phyloP scores from a whole-genome alignment of 2,888 invertebrate species.

The Dasysyrphus albostriatus region DNA sequence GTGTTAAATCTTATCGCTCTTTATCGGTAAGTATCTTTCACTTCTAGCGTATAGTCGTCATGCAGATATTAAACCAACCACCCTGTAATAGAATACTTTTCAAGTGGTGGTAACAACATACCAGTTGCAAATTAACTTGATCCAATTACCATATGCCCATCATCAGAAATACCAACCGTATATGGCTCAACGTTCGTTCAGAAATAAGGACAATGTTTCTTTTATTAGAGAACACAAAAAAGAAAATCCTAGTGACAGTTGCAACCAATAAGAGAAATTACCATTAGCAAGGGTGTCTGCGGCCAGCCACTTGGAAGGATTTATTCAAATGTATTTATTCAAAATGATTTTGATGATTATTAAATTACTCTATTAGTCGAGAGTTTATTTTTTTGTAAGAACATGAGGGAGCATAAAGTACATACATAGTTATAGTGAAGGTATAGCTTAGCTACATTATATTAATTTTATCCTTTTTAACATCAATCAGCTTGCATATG shows the following conservation, averaged over 20 bases:
- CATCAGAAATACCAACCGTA: background rate
- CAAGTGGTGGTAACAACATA: slow-evolving; percentile 36
- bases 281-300: slow-evolving; percentile 63
- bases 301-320: slow-evolving; percentile 75
- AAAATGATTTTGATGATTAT: slow-evolving; percentile 68
- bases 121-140: slow-evolving; percentile 70
- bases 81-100: slow-evolving; percentile 37
- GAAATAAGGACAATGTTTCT: slow-evolving; percentile 48
- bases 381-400: background rate
- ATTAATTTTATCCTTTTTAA: slow-evolving; percentile 30
- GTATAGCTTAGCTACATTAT: background rate
- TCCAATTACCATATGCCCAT: slow-evolving; percentile 72
- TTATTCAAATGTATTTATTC: slow-evolving; percentile 69
- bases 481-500: slow-evolving; percentile 55
- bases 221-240: slow-evolving; percentile 54
- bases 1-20: too few species aligned
- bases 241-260: slow-evolving; percentile 65
- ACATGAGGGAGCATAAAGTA: background rate
- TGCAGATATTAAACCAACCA: too few species aligned
- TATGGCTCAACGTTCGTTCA: background rate
- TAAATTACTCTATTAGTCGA: slow-evolving; percentile 72
- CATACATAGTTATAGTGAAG: background rate
- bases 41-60: too few species aligned
- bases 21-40: too few species aligned
- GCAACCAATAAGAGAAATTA: slow-evolving; percentile 70